These are phyloP conservation scores for Cotesia chilonis DNA, from an alignment of 1,140 invertebrate genomes.

Conservation along the genomic window DNA sequence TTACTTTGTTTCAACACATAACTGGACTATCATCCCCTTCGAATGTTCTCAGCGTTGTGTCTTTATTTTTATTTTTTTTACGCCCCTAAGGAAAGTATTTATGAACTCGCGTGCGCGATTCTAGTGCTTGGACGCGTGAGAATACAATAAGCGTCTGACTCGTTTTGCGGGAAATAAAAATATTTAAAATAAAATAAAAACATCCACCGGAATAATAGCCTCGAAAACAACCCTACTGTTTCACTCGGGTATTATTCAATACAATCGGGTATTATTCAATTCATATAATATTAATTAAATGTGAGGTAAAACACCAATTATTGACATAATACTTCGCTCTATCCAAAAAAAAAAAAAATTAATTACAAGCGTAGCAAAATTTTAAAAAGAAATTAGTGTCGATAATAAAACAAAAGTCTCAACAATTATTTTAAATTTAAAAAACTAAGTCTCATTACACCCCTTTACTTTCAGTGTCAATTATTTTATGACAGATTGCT, in stretches of 20 bases:
- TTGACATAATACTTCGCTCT: no score
- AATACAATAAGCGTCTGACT: conserved; percentile 31
- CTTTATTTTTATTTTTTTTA: conserved; percentile 22
- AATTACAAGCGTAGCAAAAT: no score
- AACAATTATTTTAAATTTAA: no score
- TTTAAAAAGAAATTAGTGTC: no score
- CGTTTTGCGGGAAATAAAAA: conserved; percentile 29
- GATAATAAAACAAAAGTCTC: no score
- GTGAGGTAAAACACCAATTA: no score
- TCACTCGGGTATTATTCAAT: conserved; percentile 19
- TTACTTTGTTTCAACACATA: conserved; percentile 22
- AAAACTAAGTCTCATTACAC: no score
- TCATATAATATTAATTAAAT: no score
- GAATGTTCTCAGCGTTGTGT: neutral
- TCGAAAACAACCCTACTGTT: conserved; percentile 25
- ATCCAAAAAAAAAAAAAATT: no score
- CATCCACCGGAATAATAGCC: neutral
- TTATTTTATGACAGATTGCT: conserved; percentile 26
- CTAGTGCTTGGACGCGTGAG: conserved; percentile 16
- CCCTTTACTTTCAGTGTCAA: conserved; percentile 6
- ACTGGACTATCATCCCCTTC: conserved; percentile 13
- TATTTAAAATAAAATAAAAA: conserved; percentile 24
- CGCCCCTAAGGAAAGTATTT: conserved; percentile 23
- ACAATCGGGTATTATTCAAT: conserved; percentile 22
- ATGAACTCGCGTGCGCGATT: conserved; percentile 29